Base-by-base conservation (phyloP, 2,797 vertebrate genomes). In the Distichodus sexfasciatus region DNA sequence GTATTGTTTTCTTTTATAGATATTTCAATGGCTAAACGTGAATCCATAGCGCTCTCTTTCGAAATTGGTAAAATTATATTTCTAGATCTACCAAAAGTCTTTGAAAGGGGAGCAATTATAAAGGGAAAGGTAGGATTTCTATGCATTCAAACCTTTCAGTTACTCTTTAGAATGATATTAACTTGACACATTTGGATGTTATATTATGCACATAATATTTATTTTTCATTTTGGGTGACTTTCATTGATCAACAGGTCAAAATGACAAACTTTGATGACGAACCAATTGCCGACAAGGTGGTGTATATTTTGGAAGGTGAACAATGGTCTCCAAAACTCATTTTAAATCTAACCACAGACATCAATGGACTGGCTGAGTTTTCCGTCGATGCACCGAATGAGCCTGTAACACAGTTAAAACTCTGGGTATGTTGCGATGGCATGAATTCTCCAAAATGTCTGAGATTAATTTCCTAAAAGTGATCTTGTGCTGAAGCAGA, bases 301-400 rank as follows among this genome's bases (percentile, higher is more conserved):
- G 15, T 91, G 3, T 81, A 86, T 71, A 43, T 91, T 72, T 81
- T 76, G 7, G 59, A 78, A 35, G 79, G 76, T 1, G 3, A 50
- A 6, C n/a, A 0, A 1, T 81, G 82, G 83, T 5, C 48, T 0
- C 0, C 29, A n/a, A 14, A 3, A 1, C 19, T 0, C 3, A 14
- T 82, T 0, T 62, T 75, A 21, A 90, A 86, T 47, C 80, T 89
- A 10, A 89, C 87, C 7, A 88, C 88, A 1, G 71, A 87, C 69
- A 31, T 10, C 1, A 4, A 83, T 1, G 89, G 89, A 15, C 2
- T 84, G 0, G 84, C 86, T n/a, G 2, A 12, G 1, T 90, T 90
- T 74, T 79, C 83, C 8, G 3, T 89, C 0, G 62, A 72, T 43
- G 80, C 84, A 1, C 14, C 74, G 0, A 0, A 6, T 11, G 3